phyloP scores from a whole-genome alignment of 2,113 vertebrate genomes.

The Nerophis lumbriciformis region DNA sequence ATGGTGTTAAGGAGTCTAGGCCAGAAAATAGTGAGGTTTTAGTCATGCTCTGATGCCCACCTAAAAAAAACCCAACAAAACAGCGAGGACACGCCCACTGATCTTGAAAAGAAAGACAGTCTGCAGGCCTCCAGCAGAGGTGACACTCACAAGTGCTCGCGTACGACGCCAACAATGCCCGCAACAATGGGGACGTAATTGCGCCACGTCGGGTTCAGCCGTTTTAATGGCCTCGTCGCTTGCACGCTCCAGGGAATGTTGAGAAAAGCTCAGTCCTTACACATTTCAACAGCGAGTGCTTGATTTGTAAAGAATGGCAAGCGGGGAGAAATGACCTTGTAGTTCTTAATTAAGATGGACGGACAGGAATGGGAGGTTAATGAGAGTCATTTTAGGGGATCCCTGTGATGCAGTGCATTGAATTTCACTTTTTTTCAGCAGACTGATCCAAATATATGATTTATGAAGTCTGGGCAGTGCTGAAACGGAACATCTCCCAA shows the following conservation, averaged over 20 bases:
- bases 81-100: conserved; percentile 49
- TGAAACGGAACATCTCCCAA: background rate
- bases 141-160: conserved; percentile 56
- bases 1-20: conserved; percentile 9
- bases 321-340: conserved; percentile 20
- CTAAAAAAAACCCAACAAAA: conserved; percentile 45
- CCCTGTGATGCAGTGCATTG: background rate
- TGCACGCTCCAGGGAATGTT: conserved; percentile 50
- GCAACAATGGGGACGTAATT: conserved; percentile 51
- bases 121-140: conserved; percentile 50
- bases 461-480: conserved; percentile 2
- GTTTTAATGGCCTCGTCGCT: conserved; percentile 48
- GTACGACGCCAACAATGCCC: conserved; percentile 20
- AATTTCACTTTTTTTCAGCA: background rate
- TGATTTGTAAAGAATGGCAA: conserved; percentile 49
- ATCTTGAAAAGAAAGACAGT: conserved; percentile 49
- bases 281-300: conserved; percentile 39
- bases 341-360: conserved; percentile 48
- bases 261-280: conserved; percentile 50
- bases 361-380: conserved; percentile 47
- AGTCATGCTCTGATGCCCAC: conserved; percentile 52
- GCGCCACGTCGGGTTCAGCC: conserved; percentile 41
- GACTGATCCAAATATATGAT: background rate
- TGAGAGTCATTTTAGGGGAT: conserved; percentile 19
- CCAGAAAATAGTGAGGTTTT: conserved; percentile 51